These are phyloP conservation scores for Paedocypris sp. DNA, from an alignment of 2,113 vertebrate genomes.

Conservation along the genomic window DNA sequence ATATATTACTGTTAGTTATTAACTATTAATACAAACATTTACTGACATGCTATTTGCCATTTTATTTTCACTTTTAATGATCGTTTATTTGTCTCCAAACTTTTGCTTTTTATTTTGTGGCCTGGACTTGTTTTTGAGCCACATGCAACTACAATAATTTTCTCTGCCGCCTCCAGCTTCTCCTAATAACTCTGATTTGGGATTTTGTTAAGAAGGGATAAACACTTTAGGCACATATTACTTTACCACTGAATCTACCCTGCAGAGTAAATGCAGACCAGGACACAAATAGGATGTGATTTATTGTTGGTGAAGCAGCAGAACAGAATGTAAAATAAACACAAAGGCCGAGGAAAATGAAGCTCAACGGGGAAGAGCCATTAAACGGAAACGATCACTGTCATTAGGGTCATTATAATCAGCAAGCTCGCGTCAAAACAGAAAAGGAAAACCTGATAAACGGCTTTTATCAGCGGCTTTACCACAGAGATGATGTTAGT, in stretches of 20 bases:
- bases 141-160: neutral
- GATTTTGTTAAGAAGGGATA: neutral
- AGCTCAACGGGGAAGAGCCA: conserved; percentile 4
- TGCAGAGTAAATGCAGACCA: conserved; percentile 48
- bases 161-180: neutral
- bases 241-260: neutral
- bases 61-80: no score
- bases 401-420: conserved; percentile 30
- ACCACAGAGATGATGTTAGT: conserved; percentile 14
- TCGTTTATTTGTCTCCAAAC: no score
- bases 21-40: no score
- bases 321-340: conserved; percentile 51
- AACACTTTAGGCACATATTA: neutral
- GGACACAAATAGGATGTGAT: conserved; percentile 56
- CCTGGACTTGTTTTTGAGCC: neutral
- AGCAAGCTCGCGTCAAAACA: conserved; percentile 5
- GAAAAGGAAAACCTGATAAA: conserved; percentile 26
- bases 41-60: no score
- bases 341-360: conserved; percentile 34
- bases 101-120: neutral
- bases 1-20: no score
- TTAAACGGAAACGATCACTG: conserved; percentile 24
- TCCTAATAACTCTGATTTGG: neutral
- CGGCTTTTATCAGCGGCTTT: conserved; percentile 12
- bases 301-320: conserved; percentile 44